Conservation (phyloP, 2,888 invertebrate species). For the Yponomeuta cagnagella region DNA sequence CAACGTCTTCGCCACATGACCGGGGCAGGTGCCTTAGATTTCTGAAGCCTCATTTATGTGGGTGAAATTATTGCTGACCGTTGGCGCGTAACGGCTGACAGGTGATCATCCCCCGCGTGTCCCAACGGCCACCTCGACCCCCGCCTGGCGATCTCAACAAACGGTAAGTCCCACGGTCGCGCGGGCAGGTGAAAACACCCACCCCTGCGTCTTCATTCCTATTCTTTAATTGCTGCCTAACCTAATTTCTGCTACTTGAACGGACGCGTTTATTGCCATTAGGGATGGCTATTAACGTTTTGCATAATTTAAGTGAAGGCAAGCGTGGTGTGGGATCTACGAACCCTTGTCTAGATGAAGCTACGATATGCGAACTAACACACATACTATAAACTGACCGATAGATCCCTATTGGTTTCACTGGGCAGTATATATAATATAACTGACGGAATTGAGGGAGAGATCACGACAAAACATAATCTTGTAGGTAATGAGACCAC, state of each 20-base stretch:
- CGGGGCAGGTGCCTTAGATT: conserved; percentile 72
- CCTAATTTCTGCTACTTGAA: conserved; percentile 34
- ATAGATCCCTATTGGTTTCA: too few species aligned
- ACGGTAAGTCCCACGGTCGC: conserved; percentile 69
- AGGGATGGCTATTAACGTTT: conserved; percentile 5
- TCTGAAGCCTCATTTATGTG: conserved; percentile 63
- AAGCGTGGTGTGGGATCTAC: too few species aligned
- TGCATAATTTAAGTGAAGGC: neutral
- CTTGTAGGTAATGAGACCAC: too few species aligned
- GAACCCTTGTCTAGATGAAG: neutral
- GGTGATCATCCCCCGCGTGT: conserved; percentile 62
- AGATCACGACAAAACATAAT: too few species aligned
- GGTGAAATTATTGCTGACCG: conserved; percentile 71
- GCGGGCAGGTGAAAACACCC: conserved; percentile 55
- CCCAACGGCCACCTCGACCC: conserved; percentile 65
- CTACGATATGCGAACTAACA: neutral
- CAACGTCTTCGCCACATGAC: conserved; percentile 76
- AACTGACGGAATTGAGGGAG: too few species aligned
- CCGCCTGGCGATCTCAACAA: conserved; percentile 53
- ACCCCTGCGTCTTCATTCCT: conserved; percentile 33
- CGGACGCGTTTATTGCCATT: conserved; percentile 7
- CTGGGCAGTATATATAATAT: too few species aligned
- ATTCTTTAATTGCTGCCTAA: conserved; percentile 43
- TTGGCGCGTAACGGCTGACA: conserved; percentile 75
- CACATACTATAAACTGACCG: too few species aligned